Evolutionary conservation across 2,113 vertebrate genomes (phyloP), one percentile per base, ranked within the genome.

Genomic region (Tautogolabrus adspersus): DNA sequence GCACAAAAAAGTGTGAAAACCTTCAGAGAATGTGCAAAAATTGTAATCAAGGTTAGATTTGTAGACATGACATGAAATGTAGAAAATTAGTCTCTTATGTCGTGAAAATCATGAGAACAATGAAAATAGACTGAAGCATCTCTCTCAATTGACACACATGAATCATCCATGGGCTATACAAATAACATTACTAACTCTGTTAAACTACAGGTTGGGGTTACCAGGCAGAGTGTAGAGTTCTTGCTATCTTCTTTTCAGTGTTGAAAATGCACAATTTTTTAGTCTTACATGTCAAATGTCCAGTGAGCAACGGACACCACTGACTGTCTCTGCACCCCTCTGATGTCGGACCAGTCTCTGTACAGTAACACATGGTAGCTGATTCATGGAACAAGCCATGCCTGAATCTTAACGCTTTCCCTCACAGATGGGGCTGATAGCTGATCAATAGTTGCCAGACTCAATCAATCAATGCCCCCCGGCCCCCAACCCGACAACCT

Each of bases 401-500:
- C 64, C 75, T 86, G 87, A 89, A 88, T 92, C 90, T 88, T 83
- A 85, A 86, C 71, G 59, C 88, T 88, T 75, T 86, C 57, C 79
- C 85, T 89, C 87, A 88, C 82, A 83, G 89, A 91, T 87, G 74
- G 84, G 81, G 72, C 90, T 90, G 92, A 94, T 92, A 84, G 79
- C 82, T 79, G 87, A 93, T 94, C 92, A 79, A 93, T 95, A 92
- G 83, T 55, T 84, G 92, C 77, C 92, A 91, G 92, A 94, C 92
- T 93, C 90, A 82, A 93, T 94, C 91, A 93, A 90, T 94, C 92
- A 91, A n/a, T 68, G 77, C 77, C 52, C 62, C 72, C 23, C 0
- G 9, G 3, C 47, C 47, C 49, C 30, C 83, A 74, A 56, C 81
- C 81, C 66, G 60, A 60, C 84, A 87, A 79, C 83, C 79, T 62